phyloP scores from a whole-genome alignment of 2,797 vertebrate species.

The Denticeps clupeoides region DNA sequence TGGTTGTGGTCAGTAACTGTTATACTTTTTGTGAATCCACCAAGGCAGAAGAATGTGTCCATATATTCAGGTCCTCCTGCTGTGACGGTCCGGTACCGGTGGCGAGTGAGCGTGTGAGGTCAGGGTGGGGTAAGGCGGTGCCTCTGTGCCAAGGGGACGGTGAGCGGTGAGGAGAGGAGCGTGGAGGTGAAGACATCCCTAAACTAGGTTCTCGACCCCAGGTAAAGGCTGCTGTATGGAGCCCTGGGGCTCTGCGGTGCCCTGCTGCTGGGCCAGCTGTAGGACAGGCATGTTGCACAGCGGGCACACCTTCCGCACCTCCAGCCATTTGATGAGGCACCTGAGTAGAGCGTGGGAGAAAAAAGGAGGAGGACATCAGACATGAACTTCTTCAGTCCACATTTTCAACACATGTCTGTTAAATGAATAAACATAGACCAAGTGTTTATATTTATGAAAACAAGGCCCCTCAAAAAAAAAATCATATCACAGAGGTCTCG shows the following conservation, averaged over 20 bases:
- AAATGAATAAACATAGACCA: no score
- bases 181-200: constrained; percentile 33
- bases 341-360: constrained; percentile 40
- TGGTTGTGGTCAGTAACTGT: no score
- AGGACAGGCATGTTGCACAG: constrained; percentile 96
- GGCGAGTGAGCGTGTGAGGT: constrained; percentile 14
- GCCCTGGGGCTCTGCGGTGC: constrained; percentile 42
- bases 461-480: no score
- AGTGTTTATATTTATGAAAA: no score
- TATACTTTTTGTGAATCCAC: constrained; percentile 23
- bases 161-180: constrained; percentile 15
- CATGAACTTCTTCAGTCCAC: background rate
- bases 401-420: background rate
- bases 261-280: constrained; percentile 85
- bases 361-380: background rate
- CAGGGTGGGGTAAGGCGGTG: constrained; percentile 15
- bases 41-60: constrained; percentile 31
- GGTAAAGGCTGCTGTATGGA: constrained; percentile 77
- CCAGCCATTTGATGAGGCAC: constrained; percentile 99
- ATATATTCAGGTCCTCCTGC: constrained; percentile 31
- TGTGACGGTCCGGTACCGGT: constrained; percentile 42
- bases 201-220: constrained; percentile 86
- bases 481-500: no score
- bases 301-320: constrained; percentile 95
- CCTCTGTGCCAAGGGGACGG: background rate